Base-by-base conservation (phyloP, 2,797 vertebrate genomes). In the Todus mexicanus region DNA sequence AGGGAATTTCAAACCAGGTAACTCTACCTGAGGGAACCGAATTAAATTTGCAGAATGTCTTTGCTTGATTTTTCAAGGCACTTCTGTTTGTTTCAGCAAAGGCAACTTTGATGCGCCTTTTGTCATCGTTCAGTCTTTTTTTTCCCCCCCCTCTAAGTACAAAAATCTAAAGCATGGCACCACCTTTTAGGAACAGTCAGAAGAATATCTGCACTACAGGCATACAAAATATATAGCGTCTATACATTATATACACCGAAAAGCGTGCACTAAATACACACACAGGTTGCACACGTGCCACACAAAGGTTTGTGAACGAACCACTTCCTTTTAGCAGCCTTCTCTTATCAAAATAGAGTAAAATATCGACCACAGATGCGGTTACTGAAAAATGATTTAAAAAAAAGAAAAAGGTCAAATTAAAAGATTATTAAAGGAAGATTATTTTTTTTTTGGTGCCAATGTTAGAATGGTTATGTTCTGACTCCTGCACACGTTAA, bases 281-380 rank as follows among this genome's bases (percentile, higher is more conserved):
- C 18, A 56, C 18, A 69, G 50, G 31, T 63, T 10, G 31, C 87
- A 77, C 6, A 86, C 0, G 15, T 84, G 85, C 73, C 64, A 87
- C 85, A 92, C 47, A 78, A 77, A 48, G 23, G 33, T 92, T 81
- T 91, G 59, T 85, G 90, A 86, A 84, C 2, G 7, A 83, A 93
- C 70, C 85, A 53, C 87, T 89, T 95, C 92, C 95, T 97, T 98
- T 98, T 98, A 98, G 98, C 98, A 98, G 98, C 98, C 97, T 98
- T 98, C 97, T 96, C 97, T 94, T 94, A 96, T 94, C 97, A 94
- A 95, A 50, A 56, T 33, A 82, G 31, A 88, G 89, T 85, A 89
- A 93, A 92, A 94, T 66, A 37, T 84, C 53, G 79, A 95, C 80
- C 90, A 93, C n/a, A 64, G 73, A 94, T 92, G 76, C 59, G 79